Base-by-base conservation (phyloP, 1,140 invertebrate genomes). In the Bombus cullumanus region DNA sequence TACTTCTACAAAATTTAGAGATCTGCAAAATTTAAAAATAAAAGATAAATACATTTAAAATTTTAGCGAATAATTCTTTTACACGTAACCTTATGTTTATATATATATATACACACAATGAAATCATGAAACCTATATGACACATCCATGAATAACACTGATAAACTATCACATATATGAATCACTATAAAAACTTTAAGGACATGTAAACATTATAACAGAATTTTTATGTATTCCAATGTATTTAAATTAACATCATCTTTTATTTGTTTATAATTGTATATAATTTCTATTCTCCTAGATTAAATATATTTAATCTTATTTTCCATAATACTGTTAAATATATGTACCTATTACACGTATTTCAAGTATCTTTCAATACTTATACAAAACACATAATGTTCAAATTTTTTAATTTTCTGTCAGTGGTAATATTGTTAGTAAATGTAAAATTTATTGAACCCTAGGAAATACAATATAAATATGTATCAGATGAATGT, bases 371-470 rank as follows among this genome's bases (percentile, higher is more conserved):
- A 6, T 28, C 43, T 57, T 22, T 75, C 41, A 43, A 39, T 78
- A 31, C 0, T 28, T 43, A 1, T 28, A 31, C 39, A 41, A 57
- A 25, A 74, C 22, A 74, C 41, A 41, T 28, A 25, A 47, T 28
- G 28, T 28, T 22, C 18, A 53, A 22, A 34, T 25, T 64, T 64
- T 71, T 73, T 74, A 37, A 47, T 69, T 66, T 69, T 47, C 28
- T 62, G 22, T 68, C 28, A 37, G 57, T 37, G 57, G 59, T 18
- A 43, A 78, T 86, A 69, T 62, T 71, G 18, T 64, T 66, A 59
- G 69, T 53, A 74, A 79, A 64, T n/a, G 6, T 28, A 43, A 62
- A 15, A 59, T 39, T 77, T 62, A 12, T 22, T 47, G 22, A 59
- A 47, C 12, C 28, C 18, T 9, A 2, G 12, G 39, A 57, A 41